phyloP scores from a whole-genome alignment of 2,797 vertebrate genomes.

The Chiroxiphia lanceolata region DNA sequence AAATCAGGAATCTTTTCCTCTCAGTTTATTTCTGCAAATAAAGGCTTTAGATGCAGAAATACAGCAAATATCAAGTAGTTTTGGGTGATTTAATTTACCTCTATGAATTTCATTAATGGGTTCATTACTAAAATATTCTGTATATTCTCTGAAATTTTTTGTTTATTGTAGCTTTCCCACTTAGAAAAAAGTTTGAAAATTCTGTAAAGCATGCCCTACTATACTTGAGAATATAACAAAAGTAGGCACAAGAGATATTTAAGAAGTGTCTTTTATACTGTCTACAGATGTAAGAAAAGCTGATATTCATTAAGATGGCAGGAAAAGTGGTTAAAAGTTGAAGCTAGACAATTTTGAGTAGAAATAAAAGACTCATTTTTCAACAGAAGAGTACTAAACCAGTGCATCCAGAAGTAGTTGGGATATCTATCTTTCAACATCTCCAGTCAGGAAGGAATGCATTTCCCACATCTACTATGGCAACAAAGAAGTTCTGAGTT shows the following conservation, averaged over 20 bases:
- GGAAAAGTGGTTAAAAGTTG: background rate
- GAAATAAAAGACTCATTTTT: background rate
- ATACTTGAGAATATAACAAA: background rate
- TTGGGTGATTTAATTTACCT: background rate
- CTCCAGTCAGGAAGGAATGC: background rate
- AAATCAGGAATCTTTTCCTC: background rate
- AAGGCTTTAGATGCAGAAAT: background rate
- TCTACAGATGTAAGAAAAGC: background rate
- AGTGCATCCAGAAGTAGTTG: background rate
- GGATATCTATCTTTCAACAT: background rate
- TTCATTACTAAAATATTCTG: background rate
- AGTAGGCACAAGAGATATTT: background rate
- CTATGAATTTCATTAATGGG: background rate
- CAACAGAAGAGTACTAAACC: background rate
- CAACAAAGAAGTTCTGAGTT: background rate
- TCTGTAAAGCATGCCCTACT: background rate
- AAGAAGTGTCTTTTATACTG: background rate
- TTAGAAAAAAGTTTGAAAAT: background rate
- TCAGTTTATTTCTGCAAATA: background rate
- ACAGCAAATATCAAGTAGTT: background rate
- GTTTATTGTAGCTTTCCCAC: background rate
- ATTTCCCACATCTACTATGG: background rate
- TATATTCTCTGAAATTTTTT: background rate
- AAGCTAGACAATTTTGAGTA: background rate
- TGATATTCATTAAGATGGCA: background rate